Conservation (phyloP, 1,140 invertebrate species). For the Bilobella aurantiaca region DNA sequence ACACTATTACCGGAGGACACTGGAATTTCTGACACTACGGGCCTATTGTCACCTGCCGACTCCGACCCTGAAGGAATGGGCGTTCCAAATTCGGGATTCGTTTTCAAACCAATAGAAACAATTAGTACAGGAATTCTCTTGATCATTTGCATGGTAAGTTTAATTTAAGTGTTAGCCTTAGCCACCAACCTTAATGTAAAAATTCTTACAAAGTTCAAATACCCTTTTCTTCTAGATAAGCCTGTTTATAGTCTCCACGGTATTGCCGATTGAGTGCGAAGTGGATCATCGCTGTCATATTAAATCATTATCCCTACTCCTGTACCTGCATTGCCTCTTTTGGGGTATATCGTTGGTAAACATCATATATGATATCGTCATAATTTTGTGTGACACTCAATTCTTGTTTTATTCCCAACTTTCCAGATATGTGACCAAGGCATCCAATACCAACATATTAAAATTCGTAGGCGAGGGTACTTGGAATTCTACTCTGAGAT, state of each 20-base stretch:
- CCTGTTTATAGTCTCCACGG: slow-evolving; percentile 15
- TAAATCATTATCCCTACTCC: slow-evolving; percentile 22
- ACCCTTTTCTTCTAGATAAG: slow-evolving; percentile 8
- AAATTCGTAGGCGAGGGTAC: slow-evolving; percentile 26
- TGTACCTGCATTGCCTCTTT: slow-evolving; percentile 25
- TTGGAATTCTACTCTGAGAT: slow-evolving; percentile 29
- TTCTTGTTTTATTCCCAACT: background rate
- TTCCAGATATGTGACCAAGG: slow-evolving; percentile 31
- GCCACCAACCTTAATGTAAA: background rate
- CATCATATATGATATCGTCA: background rate
- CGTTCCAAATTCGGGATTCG: background rate
- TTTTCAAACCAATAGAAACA: slow-evolving; percentile 18
- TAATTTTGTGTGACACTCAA: background rate
- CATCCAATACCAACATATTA: slow-evolving; percentile 32
- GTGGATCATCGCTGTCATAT: slow-evolving; percentile 6
- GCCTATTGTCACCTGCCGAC: background rate
- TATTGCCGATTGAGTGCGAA: slow-evolving; percentile 16
- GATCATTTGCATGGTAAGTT: slow-evolving; percentile 16
- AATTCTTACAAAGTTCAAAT: background rate
- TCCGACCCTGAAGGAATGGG: background rate
- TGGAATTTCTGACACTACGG: background rate
- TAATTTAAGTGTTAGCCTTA: background rate
- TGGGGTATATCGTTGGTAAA: slow-evolving; percentile 32
- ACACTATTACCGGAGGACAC: background rate
- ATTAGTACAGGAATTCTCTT: slow-evolving; percentile 2